phyloP scores from a whole-genome alignment of 2,797 vertebrate species.

The Pristis pectinata region DNA sequence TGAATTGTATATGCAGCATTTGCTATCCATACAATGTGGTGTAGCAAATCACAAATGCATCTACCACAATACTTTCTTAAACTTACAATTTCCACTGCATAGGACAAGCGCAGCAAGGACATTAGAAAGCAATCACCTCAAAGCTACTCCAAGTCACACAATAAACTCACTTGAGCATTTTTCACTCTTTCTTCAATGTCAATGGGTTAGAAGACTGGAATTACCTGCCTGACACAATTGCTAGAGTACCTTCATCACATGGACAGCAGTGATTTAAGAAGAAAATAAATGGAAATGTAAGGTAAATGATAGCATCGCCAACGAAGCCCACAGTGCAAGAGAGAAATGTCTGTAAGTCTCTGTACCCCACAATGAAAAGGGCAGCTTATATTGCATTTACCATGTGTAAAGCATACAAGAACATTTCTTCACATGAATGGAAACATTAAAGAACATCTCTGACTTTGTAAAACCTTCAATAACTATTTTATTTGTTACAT shows the following conservation, averaged over 20 bases:
- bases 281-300: neutral
- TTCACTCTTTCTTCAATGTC: neutral
- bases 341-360: neutral
- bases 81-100: neutral
- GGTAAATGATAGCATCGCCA: neutral
- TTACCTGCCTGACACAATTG: neutral
- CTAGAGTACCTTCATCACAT: neutral
- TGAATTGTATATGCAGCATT: neutral
- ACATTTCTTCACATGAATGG: neutral
- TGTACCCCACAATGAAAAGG: no score
- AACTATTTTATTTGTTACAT: neutral
- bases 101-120: neutral
- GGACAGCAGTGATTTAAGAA: neutral
- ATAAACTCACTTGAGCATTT: neutral
- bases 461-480: neutral
- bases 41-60: neutral
- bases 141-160: neutral
- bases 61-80: neutral
- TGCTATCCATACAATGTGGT: neutral
- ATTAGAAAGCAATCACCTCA: neutral
- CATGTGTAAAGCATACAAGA: no score
- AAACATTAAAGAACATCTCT: neutral
- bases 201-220: neutral
- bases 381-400: neutral
- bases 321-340: neutral